Conservation (phyloP, 1,140 invertebrate species). For the Meteorus sp. region DNA sequence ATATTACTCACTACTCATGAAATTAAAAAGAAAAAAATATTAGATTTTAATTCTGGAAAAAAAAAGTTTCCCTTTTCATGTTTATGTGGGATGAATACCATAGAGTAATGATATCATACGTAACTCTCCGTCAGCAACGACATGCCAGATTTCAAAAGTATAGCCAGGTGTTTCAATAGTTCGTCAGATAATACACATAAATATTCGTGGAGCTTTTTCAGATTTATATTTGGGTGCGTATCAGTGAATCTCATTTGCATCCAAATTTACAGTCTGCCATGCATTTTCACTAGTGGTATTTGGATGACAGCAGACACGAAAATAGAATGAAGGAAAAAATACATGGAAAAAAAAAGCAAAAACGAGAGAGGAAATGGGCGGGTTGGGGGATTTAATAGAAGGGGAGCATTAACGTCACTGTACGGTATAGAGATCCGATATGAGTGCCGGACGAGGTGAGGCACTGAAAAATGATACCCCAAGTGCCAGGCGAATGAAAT, state of each 20-base stretch:
- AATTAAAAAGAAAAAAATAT: too few species aligned
- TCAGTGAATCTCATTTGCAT: slow-evolving; percentile 57
- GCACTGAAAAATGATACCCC: slow-evolving; percentile 55
- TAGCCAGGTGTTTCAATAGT: not conserved
- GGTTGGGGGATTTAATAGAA: not conserved
- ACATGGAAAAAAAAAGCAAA: slow-evolving; percentile 27
- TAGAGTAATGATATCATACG: slow-evolving; percentile 2
- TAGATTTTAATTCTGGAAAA: not conserved
- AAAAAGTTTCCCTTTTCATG: not conserved
- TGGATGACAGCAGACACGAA: slow-evolving; percentile 5
- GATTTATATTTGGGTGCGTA: slow-evolving; percentile 56
- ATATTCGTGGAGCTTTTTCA: slow-evolving; percentile 52
- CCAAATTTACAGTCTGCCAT: slow-evolving; percentile 48
- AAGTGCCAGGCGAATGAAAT: slow-evolving; percentile 48
- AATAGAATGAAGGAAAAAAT: slow-evolving; percentile 5
- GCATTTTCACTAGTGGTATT: slow-evolving; percentile 26
- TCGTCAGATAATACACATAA: slow-evolving; percentile 54
- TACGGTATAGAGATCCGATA: slow-evolving; percentile 44
- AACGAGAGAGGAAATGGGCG: slow-evolving; percentile 25
- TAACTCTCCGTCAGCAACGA: not conserved
- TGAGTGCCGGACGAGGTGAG: slow-evolving; percentile 42
- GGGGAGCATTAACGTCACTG: slow-evolving; percentile 30
- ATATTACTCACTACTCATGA: too few species aligned
- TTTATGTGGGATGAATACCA: too few species aligned
- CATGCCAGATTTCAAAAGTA: not conserved